Conservation (phyloP, 2,797 vertebrate species). For the Sarcophilus harrisii region DNA sequence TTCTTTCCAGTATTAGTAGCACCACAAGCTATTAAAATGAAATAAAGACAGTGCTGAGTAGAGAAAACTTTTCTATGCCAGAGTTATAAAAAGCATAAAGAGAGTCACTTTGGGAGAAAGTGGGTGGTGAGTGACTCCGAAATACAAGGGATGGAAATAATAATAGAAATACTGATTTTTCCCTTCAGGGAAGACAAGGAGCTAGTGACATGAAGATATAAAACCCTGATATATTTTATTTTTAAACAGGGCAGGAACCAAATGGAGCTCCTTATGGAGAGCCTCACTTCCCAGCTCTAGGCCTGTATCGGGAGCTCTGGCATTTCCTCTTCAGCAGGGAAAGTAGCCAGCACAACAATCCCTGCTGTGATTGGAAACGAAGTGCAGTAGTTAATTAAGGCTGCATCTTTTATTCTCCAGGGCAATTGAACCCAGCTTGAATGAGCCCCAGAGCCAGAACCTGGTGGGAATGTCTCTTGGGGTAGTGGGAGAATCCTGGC, state of each 20-base stretch:
- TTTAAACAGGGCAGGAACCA: constrained; percentile 58
- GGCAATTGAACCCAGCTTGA: constrained; percentile 81
- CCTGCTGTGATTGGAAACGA: constrained; percentile 74
- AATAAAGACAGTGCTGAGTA: constrained; percentile 57
- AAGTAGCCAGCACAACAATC: constrained; percentile 63
- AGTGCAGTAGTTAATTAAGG: constrained; percentile 83
- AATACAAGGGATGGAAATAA: constrained; percentile 52
- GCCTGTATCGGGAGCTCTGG: constrained; percentile 67
- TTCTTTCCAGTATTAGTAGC: constrained; percentile 47
- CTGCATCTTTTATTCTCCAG: constrained; percentile 81
- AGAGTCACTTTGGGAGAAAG: constrained; percentile 51
- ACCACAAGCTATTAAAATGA: constrained; percentile 41
- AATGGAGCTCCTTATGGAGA: constrained; percentile 58
- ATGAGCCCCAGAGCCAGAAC: constrained; percentile 78
- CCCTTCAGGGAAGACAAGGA: constrained; percentile 30
- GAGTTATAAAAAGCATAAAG: constrained; percentile 48
- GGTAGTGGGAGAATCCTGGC: constrained; percentile 80
- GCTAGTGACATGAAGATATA: constrained; percentile 67
- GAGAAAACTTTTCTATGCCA: constrained; percentile 19
- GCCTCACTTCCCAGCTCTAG: constrained; percentile 44
- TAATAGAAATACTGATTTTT: constrained; percentile 32
- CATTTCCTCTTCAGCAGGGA: constrained; percentile 72
- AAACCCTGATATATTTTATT: constrained; percentile 58
- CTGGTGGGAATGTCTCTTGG: constrained; percentile 85
- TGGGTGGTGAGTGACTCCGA: constrained; percentile 54